phyloP scores from a whole-genome alignment of 2,888 invertebrate genomes.

The Dastarcus helophoroides region DNA sequence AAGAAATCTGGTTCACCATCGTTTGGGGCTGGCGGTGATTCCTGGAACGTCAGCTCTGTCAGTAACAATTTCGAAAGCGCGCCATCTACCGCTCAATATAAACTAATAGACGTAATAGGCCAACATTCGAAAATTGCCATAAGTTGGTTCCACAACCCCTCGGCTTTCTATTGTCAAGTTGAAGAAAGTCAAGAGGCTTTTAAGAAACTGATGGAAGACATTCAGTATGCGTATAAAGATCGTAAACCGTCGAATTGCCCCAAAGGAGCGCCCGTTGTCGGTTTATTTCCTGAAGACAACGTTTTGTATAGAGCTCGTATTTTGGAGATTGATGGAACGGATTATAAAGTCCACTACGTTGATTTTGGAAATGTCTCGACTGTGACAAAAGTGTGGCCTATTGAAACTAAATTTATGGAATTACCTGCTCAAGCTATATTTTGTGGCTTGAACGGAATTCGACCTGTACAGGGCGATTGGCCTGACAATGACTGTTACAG shows the following conservation, averaged over 20 bases:
- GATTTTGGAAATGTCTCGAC: constrained; percentile 65
- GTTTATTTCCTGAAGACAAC: constrained; percentile 58
- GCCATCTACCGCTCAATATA: constrained; percentile 20
- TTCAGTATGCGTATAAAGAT: constrained; percentile 52
- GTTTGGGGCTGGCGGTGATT: constrained; percentile 14
- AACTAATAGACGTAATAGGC: constrained; percentile 23
- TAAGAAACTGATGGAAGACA: constrained; percentile 55
- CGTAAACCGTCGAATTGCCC: constrained; percentile 32
- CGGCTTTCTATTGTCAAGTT: constrained; percentile 49
- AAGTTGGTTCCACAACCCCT: constrained; percentile 66
- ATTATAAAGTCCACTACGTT: constrained; percentile 57
- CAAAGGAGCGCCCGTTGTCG: constrained; percentile 54
- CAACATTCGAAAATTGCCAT: constrained; percentile 46
- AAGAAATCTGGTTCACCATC: constrained; percentile 10
- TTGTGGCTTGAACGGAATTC: constrained; percentile 52
- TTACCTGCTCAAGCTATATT: constrained; percentile 60
- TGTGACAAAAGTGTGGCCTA: constrained; percentile 57
- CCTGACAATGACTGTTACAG: constrained; percentile 43
- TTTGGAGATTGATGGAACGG: constrained; percentile 35
- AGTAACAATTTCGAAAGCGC: constrained; percentile 20
- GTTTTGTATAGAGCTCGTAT: constrained; percentile 61
- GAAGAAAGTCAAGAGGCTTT: constrained; percentile 10
- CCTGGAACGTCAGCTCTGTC: constrained; percentile 22
- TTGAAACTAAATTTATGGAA: constrained; percentile 53
- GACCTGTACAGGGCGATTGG: constrained; percentile 49